Percentiles rank a stretch among this genome's conserved stretches.
Evolutionary conservation across 2,888 invertebrate species (phyloP).

Genomic region (Cephus pulcher): DNA sequence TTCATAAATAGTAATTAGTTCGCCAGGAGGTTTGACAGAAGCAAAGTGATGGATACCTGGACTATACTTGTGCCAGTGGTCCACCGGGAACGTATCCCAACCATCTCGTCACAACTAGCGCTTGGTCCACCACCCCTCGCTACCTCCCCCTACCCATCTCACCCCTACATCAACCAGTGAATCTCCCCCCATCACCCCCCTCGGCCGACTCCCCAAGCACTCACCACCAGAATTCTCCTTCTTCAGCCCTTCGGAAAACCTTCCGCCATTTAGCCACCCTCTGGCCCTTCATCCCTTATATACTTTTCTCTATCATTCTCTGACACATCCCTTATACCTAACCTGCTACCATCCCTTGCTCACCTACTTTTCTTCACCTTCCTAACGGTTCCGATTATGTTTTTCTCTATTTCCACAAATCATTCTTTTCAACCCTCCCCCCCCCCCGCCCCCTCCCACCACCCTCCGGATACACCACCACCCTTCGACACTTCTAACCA

Average conservation of each 20-base stretch:
- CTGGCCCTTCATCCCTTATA: not conserved
- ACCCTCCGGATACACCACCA: not conserved
- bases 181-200: not conserved
- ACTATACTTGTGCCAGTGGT: not conserved
- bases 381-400: not conserved
- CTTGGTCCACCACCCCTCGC: not conserved
- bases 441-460: rapidly evolving
- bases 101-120: not conserved
- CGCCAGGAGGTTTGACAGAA: conserved; percentile 19
- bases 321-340: not conserved
- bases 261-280: not conserved
- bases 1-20: conserved; percentile 27
- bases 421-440: not conserved
- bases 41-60: conserved; percentile 25
- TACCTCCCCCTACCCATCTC: not conserved
- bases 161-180: not conserved
- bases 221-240: not conserved
- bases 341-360: not conserved
- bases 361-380: not conserved
- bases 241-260: not conserved
- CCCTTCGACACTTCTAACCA: not conserved
- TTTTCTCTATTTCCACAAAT: not conserved
- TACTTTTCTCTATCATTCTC: not conserved
- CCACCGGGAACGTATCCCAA: not conserved
- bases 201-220: not conserved